Evolutionary conservation across 2,888 invertebrate species (phyloP), one percentile per base, ranked within the genome.

Genomic region (Heteropelma amictum): DNA sequence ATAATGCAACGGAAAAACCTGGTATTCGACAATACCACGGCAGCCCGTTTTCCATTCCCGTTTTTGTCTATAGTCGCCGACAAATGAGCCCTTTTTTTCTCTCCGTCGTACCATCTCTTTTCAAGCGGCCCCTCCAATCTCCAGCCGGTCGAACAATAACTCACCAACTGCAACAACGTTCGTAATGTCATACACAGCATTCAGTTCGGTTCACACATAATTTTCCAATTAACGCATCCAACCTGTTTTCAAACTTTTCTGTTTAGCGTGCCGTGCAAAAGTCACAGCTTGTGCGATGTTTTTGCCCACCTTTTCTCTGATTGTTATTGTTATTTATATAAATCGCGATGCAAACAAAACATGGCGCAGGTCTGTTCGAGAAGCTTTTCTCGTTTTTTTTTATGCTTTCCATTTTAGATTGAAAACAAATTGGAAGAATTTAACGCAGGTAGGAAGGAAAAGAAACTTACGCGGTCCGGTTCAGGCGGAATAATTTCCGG

Each of bases 1-100:
- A 75, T 75, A 71, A 75, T 75, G 71, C 71, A 42, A 71, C 68
- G 63, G 51, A 45, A 68, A 71, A 75, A 65, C 49, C 67, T 47
- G 56, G 28, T 58, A 53, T 42, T 35, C 56, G 71, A 72, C 76
- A 76, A 71, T 72, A 51, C 67, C 58, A 12, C 61, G 10, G 28
- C 45, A 38, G 51, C 40, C 69, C 51, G 53, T 19, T 42, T 58
- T 51, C 30, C 51, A 12, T 35, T 53, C 26, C 65, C 68, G 61
- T 72, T 75, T 75, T 64, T 72, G 56, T 45, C 51, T 17, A 35
- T 68, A 51, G 30, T 63, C 42, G 42, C 28, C 54, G 58, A 51
- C 76, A 76, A 76, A 76, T 76, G 68, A 68, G 76, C 72, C 68
- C 67, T 76, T 76, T 76, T 72, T 54, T 23, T 35, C 7, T 53